A percentile compares a stretch with the other conserved stretches of the same genome.
Evolutionary conservation across 2,888 invertebrate species (phyloP).

Genomic region (Phortica magna): DNA sequence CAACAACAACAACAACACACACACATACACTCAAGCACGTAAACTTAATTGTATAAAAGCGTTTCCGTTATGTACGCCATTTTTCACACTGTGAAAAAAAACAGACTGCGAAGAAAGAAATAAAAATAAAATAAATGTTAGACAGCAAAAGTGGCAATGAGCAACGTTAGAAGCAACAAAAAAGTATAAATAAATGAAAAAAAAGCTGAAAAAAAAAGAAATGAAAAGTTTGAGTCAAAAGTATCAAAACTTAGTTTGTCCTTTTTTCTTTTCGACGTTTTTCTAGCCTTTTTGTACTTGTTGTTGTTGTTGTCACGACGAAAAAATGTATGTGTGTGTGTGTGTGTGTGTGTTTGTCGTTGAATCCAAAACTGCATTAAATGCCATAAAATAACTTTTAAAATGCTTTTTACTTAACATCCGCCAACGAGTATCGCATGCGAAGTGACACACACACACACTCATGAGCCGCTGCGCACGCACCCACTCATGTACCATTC

Average conservation of each 20-base stretch:
- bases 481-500: background rate
- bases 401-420: slow-evolving; percentile 73
- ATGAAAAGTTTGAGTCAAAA: slow-evolving; percentile 66
- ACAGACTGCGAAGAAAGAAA: too few species aligned
- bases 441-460: slow-evolving; percentile 26
- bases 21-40: background rate
- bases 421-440: slow-evolving; percentile 53
- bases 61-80: slow-evolving; percentile 70
- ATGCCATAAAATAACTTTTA: slow-evolving; percentile 76
- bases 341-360: slow-evolving; percentile 39
- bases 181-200: background rate
- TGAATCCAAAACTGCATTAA: slow-evolving; percentile 72
- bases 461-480: background rate
- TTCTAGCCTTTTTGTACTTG: too few species aligned
- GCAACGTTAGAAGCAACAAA: slow-evolving; percentile 2
- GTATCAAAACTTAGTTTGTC: slow-evolving; percentile 67
- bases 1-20: too few species aligned
- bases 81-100: slow-evolving; percentile 53
- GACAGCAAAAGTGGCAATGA: background rate
- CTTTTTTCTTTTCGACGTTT: background rate
- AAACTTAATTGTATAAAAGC: slow-evolving; percentile 66
- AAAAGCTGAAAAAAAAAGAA: background rate
- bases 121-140: too few species aligned
- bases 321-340: slow-evolving; percentile 24
- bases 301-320: too few species aligned